Evolutionary conservation across 2,113 vertebrate genomes (phyloP), one percentile per base, ranked within the genome.

Genomic region (Coryphaenoides rupestris): DNA sequence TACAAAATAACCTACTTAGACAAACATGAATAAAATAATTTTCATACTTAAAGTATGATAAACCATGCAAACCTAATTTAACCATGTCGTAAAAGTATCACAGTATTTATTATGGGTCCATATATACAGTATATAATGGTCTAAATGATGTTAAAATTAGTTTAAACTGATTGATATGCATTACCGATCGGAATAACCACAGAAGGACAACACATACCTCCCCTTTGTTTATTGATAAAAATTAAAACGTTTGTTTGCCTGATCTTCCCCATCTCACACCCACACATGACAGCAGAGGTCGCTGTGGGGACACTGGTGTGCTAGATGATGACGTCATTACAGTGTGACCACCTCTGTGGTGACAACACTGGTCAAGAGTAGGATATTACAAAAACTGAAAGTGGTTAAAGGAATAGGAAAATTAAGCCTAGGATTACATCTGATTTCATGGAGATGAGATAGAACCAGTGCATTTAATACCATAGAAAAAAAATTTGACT

Each of bases 161-260:
- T n/a, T n/a, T n/a, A n/a, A n/a, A n/a, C n/a, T n/a, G n/a, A n/a
- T n/a, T n/a, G n/a, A n/a, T n/a, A n/a, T n/a, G n/a, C n/a, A n/a
- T n/a, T n/a, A n/a, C n/a, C n/a, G n/a, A n/a, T n/a, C n/a, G n/a
- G n/a, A 85, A 68, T 63, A 74, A 79, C 54, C 59, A 84, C 24
- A 56, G 60, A 69, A 59, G 53, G 62, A 74, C 60, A 72, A 26
- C 78, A 79, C 66, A 82, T 89, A 89, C 84, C 86, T 84, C 86
- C 83, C 87, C 84, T 81, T 86, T 80, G 74, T 91, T 92, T 91
- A 91, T 92, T 88, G 69, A 83, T 90, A n/a, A 92, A 92, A 92
- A 88, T 92, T 89, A 90, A 40, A 40, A 40, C 13, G 33, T 40
- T 12, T 12, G n/a, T 40, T 40, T 40, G 33, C 33, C 4, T 40